Base-by-base conservation (phyloP, 2,113 vertebrate genomes). In the Damaliscus lunatus region DNA sequence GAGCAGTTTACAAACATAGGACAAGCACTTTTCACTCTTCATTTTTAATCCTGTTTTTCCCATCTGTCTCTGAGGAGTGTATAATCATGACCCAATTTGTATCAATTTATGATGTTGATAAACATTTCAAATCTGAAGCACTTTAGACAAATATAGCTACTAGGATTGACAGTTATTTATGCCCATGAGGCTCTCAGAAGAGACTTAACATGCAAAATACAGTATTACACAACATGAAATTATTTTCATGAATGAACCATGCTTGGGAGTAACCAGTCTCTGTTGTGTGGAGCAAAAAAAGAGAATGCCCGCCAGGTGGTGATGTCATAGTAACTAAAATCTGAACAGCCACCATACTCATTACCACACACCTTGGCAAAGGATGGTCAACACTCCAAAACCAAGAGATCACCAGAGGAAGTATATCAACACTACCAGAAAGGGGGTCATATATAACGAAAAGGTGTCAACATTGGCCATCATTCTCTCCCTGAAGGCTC, bases 191-290 rank as follows among this genome's bases (percentile, higher is more conserved):
- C 25, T 94, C 48, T 92, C 40, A n/a, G 67, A 95, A 88, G 40
- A 64, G 40, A 64, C 40, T 62, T n/a, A 36, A 86, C 78, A n/a
- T 80, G 48, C 53, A 94, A 77, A 86, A 93, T 81, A 48, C 27
- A 84, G 57, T 71, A 88, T 59, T 78, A 88, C 10, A 85, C 40
- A 95, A 86, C 2, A 1, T 52, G 19, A 95, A 88, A 86, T 53
- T 77, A 67, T 89, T 88, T 97, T 90, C n/a, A 1, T 89, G 67
- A 97, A 95, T 90, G 91, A 92, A 91, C 96, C 36, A 0, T 77
- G 31, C 71, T 94, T 87, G 53, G 43, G 31, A 92, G 48, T 77
- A 86, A 83, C 74, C 71, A 89, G 13, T 16, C 57, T 89, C 81
- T 83, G 31, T 43, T 81, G 40, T 50, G 6, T 40, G 53, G 80